Evolutionary conservation across 1,140 invertebrate genomes (phyloP), one percentile per base, ranked within the genome.

Genomic region (Macrosteles quadrilineatus): DNA sequence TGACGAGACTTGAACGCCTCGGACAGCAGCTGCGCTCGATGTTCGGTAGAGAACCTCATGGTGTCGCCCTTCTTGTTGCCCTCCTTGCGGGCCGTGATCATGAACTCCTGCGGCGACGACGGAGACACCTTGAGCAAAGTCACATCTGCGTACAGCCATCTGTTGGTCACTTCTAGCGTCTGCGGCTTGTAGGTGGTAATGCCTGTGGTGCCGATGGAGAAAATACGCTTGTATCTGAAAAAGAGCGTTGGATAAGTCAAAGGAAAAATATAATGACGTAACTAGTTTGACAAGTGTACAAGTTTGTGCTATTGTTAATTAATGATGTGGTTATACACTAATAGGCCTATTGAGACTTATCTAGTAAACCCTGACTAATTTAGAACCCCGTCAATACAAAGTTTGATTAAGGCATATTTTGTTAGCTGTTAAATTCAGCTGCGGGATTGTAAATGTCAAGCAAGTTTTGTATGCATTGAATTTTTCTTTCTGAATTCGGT

Each of bases 31-130:
- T 98, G 87, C 68, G 92, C 88, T 77, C 97, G 88, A 79, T 96
- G 92, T 77, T 99, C 97, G 2, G 95, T 96, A n/a, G 96, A 97
- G 80, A 99, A 98, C 77, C 90, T 93, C 92, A 99, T 98, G 19
- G 90, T 90, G 77, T 98, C 97, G 59, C 88, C 85, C 85, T 98
- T 98, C 36, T 81, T 80, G 29, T 76, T 82, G 27, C 71, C 87
- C 36, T 94, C 93, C 79, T 96, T 97, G 73, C 90, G 91, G 83
- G 96, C 90, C 4, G 89, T 91, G 70, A 98, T 90, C 69, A 90
- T 86, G 79, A 98, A 97, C 80, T 97, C 91, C 80, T 86, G 71
- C 75, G 72, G 30, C 69, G 57, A 45, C 4, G 9, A 27, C 11
- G 53, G 53, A 21, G 71, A 27, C 50, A 92, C 90, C 23, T 88